Evolutionary conservation across 2,113 vertebrate species (phyloP), one percentile per base, ranked within the genome.

Genomic region (Gadus chalcogrammus): DNA sequence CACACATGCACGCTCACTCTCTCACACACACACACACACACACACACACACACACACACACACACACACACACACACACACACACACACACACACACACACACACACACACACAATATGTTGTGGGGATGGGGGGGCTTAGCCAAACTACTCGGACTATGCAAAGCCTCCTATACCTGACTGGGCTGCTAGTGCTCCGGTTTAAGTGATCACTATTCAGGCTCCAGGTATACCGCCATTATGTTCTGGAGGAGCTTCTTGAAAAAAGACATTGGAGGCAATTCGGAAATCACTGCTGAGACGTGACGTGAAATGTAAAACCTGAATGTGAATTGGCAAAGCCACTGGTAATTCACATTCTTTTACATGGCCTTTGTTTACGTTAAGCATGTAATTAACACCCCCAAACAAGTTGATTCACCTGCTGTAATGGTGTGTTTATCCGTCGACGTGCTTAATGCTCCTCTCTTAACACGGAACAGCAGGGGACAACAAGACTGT

Each of bases 361-460:
- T 93, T 88, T 84, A 89, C 90, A 87, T 84, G 84, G 82, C 90
- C 87, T 91, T 93, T 93, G 92, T 93, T 92, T 93, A 87, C 87
- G 87, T 91, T 91, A 91, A 92, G 92, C 90, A 86, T 88, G 91
- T 91, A 89, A 93, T 93, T 93, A 93, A 91, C 91, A 92, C 91
- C 89, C 88, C 89, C 84, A 91, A 93, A 91, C 91, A 91, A 89
- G 91, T 93, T 91, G 84, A 92, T 91, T 92, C 91, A 92, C 92
- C 91, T 93, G 90, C 89, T 78, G 85, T 92, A 91, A 93, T 93
- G 91, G 91, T 91, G 88, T 93, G 89, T 92, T 92, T 93, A 91
- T 92, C 90, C 90, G 81, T 76, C 77, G 84, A 85, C 87, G 89
- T 77, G 81, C 83, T 87, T 82, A 91, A 89, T 90, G 86, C 89